Percentiles rank a stretch among this genome's conserved stretches.
phyloP scores from a whole-genome alignment of 2,113 vertebrate genomes.

The Epinephelus cyanopodus region DNA sequence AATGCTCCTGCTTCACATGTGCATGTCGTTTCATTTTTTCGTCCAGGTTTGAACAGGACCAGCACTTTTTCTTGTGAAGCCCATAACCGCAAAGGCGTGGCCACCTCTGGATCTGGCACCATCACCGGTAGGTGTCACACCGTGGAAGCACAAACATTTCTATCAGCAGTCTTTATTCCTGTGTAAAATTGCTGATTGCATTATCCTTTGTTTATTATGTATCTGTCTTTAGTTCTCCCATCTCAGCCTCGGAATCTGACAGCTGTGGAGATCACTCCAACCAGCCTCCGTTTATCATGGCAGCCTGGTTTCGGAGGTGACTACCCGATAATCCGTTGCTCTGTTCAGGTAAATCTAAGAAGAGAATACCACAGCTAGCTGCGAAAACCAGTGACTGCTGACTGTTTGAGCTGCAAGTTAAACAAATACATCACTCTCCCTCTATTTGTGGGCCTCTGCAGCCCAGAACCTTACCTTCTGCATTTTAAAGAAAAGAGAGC shows the following conservation, averaged over 20 bases:
- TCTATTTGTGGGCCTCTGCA: slow-evolving; percentile 6
- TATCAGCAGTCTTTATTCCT: background rate
- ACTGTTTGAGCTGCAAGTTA: slow-evolving; percentile 34
- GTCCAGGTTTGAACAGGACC: slow-evolving; percentile 88
- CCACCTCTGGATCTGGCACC: slow-evolving; percentile 88
- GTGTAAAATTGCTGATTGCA: background rate
- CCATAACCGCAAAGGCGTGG: slow-evolving; percentile 89
- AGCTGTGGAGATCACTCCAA: slow-evolving; percentile 77
- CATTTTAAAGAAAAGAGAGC: slow-evolving; percentile 46
- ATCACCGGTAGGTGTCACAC: slow-evolving; percentile 85
- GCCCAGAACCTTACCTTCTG: background rate
- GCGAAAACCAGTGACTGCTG: slow-evolving; percentile 1
- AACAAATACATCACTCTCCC: slow-evolving; percentile 35
- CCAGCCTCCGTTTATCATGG: slow-evolving; percentile 85
- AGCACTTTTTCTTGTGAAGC: slow-evolving; percentile 92
- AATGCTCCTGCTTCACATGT: slow-evolving; percentile 36
- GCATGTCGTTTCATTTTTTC: background rate
- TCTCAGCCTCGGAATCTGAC: slow-evolving; percentile 79
- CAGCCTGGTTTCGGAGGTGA: slow-evolving; percentile 86
- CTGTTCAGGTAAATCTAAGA: slow-evolving; percentile 86
- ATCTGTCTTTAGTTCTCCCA: slow-evolving; percentile 85
- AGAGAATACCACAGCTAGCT: background rate
- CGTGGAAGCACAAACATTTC: background rate
- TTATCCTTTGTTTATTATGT: background rate
- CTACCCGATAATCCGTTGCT: slow-evolving; percentile 85